phyloP scores from a whole-genome alignment of 2,888 invertebrate genomes.

The Busseola fusca region DNA sequence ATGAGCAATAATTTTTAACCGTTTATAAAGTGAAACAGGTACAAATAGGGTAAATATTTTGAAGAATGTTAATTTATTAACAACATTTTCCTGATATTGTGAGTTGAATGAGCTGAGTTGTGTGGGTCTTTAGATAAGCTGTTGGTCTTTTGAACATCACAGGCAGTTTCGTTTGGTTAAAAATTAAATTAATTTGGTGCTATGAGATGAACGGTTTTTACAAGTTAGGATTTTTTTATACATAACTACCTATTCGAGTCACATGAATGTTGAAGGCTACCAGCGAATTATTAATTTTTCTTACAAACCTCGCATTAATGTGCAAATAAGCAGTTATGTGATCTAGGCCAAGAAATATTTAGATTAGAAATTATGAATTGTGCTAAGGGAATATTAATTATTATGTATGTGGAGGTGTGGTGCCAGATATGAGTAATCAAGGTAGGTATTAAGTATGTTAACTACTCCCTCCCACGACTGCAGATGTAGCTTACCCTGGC shows the following conservation, averaged over 20 bases:
- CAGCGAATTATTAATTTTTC: slow-evolving; percentile 9
- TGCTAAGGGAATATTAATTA: neutral
- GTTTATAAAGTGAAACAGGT: slow-evolving; percentile 13
- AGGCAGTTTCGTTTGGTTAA: slow-evolving; percentile 17
- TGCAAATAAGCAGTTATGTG: slow-evolving; percentile 6
- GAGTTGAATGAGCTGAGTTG: slow-evolving; percentile 9
- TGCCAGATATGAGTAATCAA: slow-evolving; percentile 70
- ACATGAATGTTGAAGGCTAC: slow-evolving; percentile 16
- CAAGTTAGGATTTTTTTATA: neutral
- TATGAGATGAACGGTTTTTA: neutral
- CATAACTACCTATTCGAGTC: neutral
- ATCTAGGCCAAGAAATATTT: neutral
- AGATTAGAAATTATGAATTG: neutral
- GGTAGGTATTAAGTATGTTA: slow-evolving; percentile 68
- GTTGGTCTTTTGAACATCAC: neutral
- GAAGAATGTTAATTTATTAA: slow-evolving; percentile 13
- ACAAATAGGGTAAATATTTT: neutral
- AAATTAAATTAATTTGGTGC: slow-evolving; percentile 7
- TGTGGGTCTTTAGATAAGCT: slow-evolving; percentile 1
- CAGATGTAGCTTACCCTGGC: slow-evolving; percentile 87
- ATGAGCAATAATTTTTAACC: neutral
- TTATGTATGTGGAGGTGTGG: slow-evolving; percentile 69
- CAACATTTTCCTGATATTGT: slow-evolving; percentile 32
- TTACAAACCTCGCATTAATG: slow-evolving; percentile 5
- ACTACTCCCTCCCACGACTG: slow-evolving; percentile 85